Evolutionary conservation across 2,113 vertebrate species (phyloP).

Genomic region (Cranoglanis bouderius): DNA sequence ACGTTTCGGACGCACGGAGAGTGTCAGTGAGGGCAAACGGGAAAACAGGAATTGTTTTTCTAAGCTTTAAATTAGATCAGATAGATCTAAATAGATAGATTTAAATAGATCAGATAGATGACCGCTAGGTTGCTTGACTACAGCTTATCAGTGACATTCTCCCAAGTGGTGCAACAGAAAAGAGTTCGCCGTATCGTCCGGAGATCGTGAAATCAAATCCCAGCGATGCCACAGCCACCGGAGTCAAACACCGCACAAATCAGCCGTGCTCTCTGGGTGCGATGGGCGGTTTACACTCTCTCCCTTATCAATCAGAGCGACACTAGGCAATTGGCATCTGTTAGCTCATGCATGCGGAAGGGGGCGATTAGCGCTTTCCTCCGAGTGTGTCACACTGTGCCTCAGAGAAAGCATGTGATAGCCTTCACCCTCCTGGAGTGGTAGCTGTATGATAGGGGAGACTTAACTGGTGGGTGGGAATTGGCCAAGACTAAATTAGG

Average conservation of each 20-base stretch:
- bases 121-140: background rate
- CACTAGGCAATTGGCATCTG: background rate
- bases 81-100: too few relatives aligned
- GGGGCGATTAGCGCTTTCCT: background rate
- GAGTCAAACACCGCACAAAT: background rate
- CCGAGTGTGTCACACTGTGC: background rate
- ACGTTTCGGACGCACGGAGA: too few relatives aligned
- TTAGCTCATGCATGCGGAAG: background rate
- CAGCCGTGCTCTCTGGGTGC: background rate
- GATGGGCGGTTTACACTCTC: background rate
- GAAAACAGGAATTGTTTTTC: background rate
- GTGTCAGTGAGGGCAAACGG: background rate
- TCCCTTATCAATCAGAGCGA: background rate
- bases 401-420: background rate
- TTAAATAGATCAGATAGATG: too few relatives aligned
- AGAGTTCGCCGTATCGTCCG: too few relatives aligned
- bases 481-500: background rate
- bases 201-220: background rate
- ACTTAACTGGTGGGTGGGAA: background rate
- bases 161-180: background rate
- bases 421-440: background rate
- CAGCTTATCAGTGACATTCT: background rate
- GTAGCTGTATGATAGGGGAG: background rate
- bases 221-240: background rate
- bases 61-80: background rate